Base-by-base conservation (phyloP, 2,797 vertebrate species). In the Triplophysa bombifrons region DNA sequence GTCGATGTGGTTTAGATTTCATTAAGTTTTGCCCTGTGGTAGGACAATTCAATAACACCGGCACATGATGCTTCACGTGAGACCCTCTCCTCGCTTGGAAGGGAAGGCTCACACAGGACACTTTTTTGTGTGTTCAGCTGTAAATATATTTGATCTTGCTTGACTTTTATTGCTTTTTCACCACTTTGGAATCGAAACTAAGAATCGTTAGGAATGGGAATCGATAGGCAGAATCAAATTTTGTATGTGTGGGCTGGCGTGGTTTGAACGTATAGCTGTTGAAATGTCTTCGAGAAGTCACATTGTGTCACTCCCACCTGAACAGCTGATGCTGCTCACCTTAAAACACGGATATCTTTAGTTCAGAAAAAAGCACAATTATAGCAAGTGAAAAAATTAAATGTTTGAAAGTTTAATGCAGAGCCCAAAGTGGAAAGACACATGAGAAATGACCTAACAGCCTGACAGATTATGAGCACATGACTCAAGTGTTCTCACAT, bases 241-340 rank as follows among this genome's bases (percentile, higher is more conserved):
- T 27, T 41, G 20, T 25, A 11, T 12, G 71, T 20, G 20, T 56
- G 16, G 34, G 38, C 19, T 41, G 81, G 38, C 44, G 81, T 85
- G 87, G 78, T 87, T 83, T 78, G 89, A 91, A 85, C 92, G 93
- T 91, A 93, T 93, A 91, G 55, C 65, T 84, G 84, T 83, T 81
- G 85, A 76, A 86, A 84, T 90, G 2, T 88, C 80, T 86, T 90
- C 90, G 88, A 69, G 44, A 66, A 84, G 83, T 84, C 83, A 89
- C 78, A 82, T 78, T 20, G 82, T 65, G 70, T 38, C 7, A 77
- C 80, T 44, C 7, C 77, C 80, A 75, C 72, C 64, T 74, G 41
- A 46, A 41, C 7, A 3, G 56, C 69, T 83, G 0, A 38, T 38
- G 69, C 64, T 60, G 55, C 27, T 80, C 82, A 81, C 78, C 30